Conservation (phyloP, 2,113 vertebrate genomes). For the Caracal caracal region DNA sequence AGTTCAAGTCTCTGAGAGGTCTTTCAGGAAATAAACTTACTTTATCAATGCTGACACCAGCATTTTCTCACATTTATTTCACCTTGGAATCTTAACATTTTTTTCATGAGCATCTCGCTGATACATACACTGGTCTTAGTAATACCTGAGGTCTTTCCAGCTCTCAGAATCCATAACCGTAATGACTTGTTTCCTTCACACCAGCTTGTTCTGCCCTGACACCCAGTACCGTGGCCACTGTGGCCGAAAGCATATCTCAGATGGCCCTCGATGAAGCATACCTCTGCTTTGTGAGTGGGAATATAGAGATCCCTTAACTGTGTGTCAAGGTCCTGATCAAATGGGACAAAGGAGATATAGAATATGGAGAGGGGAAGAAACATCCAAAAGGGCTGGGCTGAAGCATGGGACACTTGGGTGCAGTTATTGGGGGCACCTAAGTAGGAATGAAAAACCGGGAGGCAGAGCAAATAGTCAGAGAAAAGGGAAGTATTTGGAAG, state of each 20-base stretch:
- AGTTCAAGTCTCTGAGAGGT: not conserved
- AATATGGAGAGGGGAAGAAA: not conserved
- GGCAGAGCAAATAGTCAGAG: not conserved
- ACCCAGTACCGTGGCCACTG: fast-evolving
- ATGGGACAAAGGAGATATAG: not conserved
- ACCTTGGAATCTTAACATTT: not conserved
- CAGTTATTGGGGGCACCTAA: not conserved
- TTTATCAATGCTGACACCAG: not conserved
- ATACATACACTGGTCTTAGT: not conserved
- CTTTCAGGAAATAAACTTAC: not conserved
- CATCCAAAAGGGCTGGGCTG: not conserved
- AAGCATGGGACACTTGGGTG: too few species aligned
- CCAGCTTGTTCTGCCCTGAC: not conserved
- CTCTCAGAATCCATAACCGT: not conserved
- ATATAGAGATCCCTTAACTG: fast-evolving
- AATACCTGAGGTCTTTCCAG: not conserved
- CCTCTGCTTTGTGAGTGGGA: not conserved
- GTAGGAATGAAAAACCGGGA: not conserved
- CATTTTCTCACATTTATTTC: not conserved
- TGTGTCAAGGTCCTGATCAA: fast-evolving
- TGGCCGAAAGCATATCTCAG: not conserved
- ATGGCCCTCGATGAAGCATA: not conserved
- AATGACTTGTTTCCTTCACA: not conserved
- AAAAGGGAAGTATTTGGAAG: not conserved
- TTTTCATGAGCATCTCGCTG: not conserved